Conservation (phyloP, 30 jellyfish, hydroid and myxozoan genomes). For the Sanderia malayensis region DNA sequence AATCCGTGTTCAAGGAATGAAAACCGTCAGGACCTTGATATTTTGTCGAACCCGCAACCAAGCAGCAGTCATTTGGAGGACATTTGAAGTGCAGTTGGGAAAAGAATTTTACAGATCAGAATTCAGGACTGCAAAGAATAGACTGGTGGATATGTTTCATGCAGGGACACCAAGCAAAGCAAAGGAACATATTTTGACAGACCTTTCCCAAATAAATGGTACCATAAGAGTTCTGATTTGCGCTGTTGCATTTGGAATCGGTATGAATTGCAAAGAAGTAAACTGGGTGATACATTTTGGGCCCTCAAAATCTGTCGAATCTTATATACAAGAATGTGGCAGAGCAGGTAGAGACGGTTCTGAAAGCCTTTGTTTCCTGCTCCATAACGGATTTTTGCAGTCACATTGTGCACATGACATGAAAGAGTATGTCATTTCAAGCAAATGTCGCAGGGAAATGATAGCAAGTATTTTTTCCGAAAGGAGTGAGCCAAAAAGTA, state of each 20-base stretch:
- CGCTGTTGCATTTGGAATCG: conserved; percentile 62
- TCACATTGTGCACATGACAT: conserved; percentile 25
- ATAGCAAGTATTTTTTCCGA: conserved; percentile 16
- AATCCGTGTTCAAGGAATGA: conserved; percentile 5
- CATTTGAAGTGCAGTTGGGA: conserved; percentile 24
- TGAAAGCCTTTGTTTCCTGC: conserved; percentile 20
- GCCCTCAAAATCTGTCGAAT: conserved; percentile 39
- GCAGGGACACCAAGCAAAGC: conserved; percentile 37
- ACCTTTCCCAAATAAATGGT: conserved; percentile 4
- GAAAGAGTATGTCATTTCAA: conserved; percentile 14
- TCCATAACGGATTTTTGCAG: conserved; percentile 32
- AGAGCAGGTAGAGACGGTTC: conserved; percentile 54
- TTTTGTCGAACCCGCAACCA: conserved; percentile 47
- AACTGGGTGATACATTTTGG: conserved; percentile 45
- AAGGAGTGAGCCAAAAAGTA: conserved; percentile 12
- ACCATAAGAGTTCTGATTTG: conserved; percentile 6
- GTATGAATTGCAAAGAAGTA: conserved; percentile 42
- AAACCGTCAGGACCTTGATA: conserved; percentile 23
- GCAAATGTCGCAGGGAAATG: conserved; percentile 16
- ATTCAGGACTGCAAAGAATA: neutral
- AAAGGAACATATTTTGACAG: conserved; percentile 30
- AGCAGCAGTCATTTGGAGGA: conserved; percentile 33
- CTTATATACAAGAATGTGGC: conserved; percentile 48
- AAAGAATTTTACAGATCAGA: conserved; percentile 6
- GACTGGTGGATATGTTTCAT: conserved; percentile 54